Conservation (phyloP, 2,888 invertebrate species). For the Glyphotaelius pellucidus region DNA sequence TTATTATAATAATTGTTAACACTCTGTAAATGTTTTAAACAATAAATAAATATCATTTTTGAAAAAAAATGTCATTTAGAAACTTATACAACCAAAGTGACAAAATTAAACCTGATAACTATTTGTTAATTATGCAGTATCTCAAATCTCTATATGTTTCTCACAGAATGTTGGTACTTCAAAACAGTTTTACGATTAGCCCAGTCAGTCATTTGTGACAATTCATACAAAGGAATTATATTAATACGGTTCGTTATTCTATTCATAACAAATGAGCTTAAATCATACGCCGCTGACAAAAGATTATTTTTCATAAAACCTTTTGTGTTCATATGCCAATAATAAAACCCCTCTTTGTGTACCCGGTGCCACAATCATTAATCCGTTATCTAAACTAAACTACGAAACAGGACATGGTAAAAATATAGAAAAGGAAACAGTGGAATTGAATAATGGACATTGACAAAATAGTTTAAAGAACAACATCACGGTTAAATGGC, state of each 20-base stretch:
- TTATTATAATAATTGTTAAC: too few species aligned
- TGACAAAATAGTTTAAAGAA: neutral
- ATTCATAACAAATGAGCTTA: constrained; percentile 37
- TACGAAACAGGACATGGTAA: neutral
- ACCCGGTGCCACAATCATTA: constrained; percentile 9
- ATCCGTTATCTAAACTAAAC: constrained; percentile 3
- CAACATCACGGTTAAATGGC: neutral
- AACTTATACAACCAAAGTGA: too few species aligned
- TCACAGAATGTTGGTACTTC: neutral
- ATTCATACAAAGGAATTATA: constrained; percentile 17
- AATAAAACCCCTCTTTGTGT: constrained; percentile 6
- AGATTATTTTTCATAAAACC: constrained; percentile 36
- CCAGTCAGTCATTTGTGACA: constrained; percentile 14
- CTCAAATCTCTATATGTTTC: neutral
- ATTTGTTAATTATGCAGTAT: neutral
- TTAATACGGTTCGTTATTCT: constrained; percentile 25
- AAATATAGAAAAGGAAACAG: neutral
- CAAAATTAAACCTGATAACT: too few species aligned
- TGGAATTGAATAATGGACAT: neutral
- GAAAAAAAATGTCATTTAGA: too few species aligned
- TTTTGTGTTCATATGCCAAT: constrained; percentile 5
- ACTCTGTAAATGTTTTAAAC: too few species aligned
- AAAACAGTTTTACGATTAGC: constrained; percentile 13
- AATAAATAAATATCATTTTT: too few species aligned
- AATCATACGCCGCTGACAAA: constrained; percentile 23